phyloP scores from a whole-genome alignment of 2,113 vertebrate species.

The Etheostoma cragini region DNA sequence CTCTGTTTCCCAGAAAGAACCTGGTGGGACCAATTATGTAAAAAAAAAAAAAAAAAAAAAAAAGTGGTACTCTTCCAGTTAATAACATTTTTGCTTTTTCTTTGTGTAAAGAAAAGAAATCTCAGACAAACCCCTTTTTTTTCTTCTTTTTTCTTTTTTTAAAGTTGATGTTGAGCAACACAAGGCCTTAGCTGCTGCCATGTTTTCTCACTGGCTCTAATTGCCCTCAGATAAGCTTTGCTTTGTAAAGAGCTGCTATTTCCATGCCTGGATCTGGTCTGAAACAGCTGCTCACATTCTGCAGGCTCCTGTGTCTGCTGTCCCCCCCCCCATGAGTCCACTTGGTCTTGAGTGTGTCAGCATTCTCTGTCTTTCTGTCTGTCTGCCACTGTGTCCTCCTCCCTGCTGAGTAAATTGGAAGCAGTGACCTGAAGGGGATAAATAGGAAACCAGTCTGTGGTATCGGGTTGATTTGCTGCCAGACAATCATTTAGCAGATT shows the following conservation, averaged over 20 bases:
- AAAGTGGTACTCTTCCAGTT: background rate
- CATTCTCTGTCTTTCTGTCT: slow-evolving; percentile 57
- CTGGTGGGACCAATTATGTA: background rate
- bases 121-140: background rate
- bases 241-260: slow-evolving; percentile 77
- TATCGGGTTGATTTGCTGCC: slow-evolving; percentile 10
- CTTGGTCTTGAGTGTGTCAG: slow-evolving; percentile 64
- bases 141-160: no score
- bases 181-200: slow-evolving; percentile 23
- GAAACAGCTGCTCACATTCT: slow-evolving; percentile 81
- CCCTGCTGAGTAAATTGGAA: slow-evolving; percentile 8
- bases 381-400: slow-evolving; percentile 15
- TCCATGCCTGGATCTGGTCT: slow-evolving; percentile 72
- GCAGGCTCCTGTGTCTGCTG: slow-evolving; percentile 69
- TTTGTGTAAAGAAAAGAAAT: background rate
- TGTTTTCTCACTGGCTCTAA: slow-evolving; percentile 63
- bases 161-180: slow-evolving; percentile 45
- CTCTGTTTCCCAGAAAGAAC: background rate
- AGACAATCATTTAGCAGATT: slow-evolving; percentile 6
- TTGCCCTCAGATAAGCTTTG: slow-evolving; percentile 65
- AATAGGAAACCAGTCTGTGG: slow-evolving; percentile 5
- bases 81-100: background rate
- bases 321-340: slow-evolving; percentile 50
- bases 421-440: background rate
- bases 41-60: background rate